phyloP scores from a whole-genome alignment of 2,888 invertebrate genomes.

The Deilephila porcellus region DNA sequence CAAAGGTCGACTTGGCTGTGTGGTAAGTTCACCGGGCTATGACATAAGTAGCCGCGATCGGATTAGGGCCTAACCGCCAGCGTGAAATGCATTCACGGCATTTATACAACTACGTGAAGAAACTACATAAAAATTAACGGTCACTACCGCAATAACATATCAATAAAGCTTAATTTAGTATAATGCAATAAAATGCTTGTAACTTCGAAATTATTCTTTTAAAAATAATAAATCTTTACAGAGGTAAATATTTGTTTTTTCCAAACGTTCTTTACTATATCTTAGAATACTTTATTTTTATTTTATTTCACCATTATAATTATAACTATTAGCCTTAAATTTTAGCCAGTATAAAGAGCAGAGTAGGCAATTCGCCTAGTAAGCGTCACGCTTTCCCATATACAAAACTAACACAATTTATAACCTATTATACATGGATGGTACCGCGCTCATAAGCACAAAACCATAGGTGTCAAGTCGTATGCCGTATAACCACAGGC shows the following conservation, averaged over 20 bases:
- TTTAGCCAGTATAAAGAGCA: no score
- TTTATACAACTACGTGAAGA: constrained; percentile 13
- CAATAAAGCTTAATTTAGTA: background rate
- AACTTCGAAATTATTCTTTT: background rate
- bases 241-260: constrained; percentile 11
- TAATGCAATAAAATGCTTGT: background rate
- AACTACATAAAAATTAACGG: constrained; percentile 13
- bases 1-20: constrained; percentile 25
- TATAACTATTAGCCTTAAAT: no score
- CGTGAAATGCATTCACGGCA: constrained; percentile 14
- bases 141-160: constrained; percentile 1
- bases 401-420: no score
- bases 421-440: no score
- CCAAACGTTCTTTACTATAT: no score
- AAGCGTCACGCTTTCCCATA: no score
- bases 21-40: constrained; percentile 21
- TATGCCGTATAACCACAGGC: no score
- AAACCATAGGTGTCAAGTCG: no score
- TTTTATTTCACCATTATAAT: background rate
- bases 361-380: no score
- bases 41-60: constrained; percentile 27
- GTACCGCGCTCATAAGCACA: no score
- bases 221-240: background rate
- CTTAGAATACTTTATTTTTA: no score
- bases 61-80: background rate